These are phyloP conservation scores for Idaea dimidiata DNA, from an alignment of 2,888 invertebrate genomes.

Conservation along the genomic window DNA sequence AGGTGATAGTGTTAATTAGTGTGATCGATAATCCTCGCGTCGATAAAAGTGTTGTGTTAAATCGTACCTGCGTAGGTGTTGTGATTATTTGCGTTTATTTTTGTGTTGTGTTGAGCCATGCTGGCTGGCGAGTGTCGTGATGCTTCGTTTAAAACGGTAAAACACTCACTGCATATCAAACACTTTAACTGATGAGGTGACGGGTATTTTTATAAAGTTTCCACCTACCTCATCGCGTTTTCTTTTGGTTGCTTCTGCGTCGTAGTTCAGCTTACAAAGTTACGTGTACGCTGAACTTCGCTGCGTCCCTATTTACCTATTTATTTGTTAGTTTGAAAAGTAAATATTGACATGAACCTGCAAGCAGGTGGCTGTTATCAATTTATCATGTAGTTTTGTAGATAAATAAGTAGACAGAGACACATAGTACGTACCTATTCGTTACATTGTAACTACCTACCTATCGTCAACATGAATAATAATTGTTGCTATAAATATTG, in stretches of 20 bases:
- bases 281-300: no score
- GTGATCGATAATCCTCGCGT: constrained; percentile 31
- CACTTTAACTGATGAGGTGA: background rate
- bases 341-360: background rate
- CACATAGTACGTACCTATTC: background rate
- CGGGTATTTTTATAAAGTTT: background rate
- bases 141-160: background rate
- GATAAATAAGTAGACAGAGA: background rate
- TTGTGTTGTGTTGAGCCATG: constrained; percentile 1
- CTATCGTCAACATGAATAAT: background rate
- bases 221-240: no score
- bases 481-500: no score
- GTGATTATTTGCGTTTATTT: constrained; percentile 35
- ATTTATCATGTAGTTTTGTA: background rate
- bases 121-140: background rate
- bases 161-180: background rate
- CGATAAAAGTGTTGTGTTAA: constrained; percentile 34
- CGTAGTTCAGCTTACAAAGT: background rate
- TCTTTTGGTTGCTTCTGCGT: background rate
- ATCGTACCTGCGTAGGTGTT: constrained; percentile 18
- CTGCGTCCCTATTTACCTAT: background rate
- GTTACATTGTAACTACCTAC: background rate
- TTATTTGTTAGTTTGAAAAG: background rate
- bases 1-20: constrained; percentile 34
- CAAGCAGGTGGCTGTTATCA: background rate